Evolutionary conservation across 2,888 invertebrate genomes (phyloP), one percentile per base, ranked within the genome.

Genomic region (Meliscaeva auricollis): DNA sequence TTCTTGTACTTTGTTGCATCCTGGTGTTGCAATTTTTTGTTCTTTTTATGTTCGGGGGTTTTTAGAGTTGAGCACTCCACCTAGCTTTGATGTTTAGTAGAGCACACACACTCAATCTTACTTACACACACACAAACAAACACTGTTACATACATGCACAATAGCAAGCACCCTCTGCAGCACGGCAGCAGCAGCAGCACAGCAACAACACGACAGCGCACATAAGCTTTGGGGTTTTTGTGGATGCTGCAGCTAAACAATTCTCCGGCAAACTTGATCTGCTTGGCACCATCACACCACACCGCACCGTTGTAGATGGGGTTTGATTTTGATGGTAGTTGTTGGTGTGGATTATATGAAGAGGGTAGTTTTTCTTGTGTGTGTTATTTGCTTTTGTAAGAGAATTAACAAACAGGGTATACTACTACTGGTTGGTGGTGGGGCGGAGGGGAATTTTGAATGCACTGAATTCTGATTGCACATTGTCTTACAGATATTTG

Each of bases 401-500:
- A 68, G 68, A 75, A 80, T 81, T 72, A 80, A 79, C 69, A 22
- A 72, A 58, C 41, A 41, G 75, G 80, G 74, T 44, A 44, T 44
- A n/a, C n/a, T n/a, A n/a, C n/a, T n/a, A n/a, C n/a, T n/a, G n/a
- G n/a, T 3, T 54, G 56, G 44, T 38, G 48, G 41, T 66, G 70
- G 56, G 76, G 46, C 50, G 48, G 52, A 64, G 76, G 54, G 54
- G 9, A 8, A 32, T 26, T 38, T 22, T 73, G 26, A 81, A 69
- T 81, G 72, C 62, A 74, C 68, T 73, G 76, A 50, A 38, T 73
- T 85, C 50, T 85, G 85, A 85, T 85, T 81, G 76, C 76, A 81
- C 81, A 75, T 82, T 83, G 80, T 87, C 68, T 84, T 88, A 62
- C 88, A 92, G 92, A 90, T 92, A 89, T 92, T 92, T 87, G 92